Base-by-base conservation (phyloP, 1,140 invertebrate genomes). In the Leptopilina boulardi region DNA sequence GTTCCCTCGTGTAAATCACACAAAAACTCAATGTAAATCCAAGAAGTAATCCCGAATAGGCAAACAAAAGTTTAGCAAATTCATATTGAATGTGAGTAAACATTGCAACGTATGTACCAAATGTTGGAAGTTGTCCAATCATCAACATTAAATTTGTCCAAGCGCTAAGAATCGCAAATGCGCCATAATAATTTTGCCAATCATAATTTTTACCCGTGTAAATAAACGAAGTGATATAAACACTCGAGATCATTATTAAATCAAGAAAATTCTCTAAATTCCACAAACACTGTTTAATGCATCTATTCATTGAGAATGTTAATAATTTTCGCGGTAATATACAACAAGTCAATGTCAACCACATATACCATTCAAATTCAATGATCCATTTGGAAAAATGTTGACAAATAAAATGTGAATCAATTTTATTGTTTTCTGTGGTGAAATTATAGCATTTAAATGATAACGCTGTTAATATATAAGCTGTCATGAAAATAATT, bases 91-190 rank as follows among this genome's bases (percentile, higher is more conserved):
- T 93, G 73, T 93, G 93, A 15, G 93, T 93, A 77, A 93, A 94
- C 93, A 94, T 94, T 0, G 93, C 93, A 1, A 94, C 93, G 77
- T 94, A 94, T 38, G 93, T 92, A 11, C 93, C 94, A 81, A 94
- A 94, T 78, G 93, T 91, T n/a, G 94, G 94, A 10, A 94, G 82
- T 74, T 94, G 93, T 3, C 94, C 94, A 79, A 94, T 92, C 91
- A 94, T 93, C 6, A 94, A 83, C 93, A 94, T 93, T 23, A 94
- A 83, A 80, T 94, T 93, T 0, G 93, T 93, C 93, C 93, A 94
- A 41, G 92, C 93, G 23, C 93, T 92, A 0, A 94, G 85, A 6
- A 94, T 92, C 9, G 93, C 92, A 72, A 93, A 93, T 1, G 93
- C 94, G 2, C 93, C 93, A 0, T 94, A 89, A 78, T 94, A 94